Evolutionary conservation across 2,888 invertebrate genomes (phyloP).

Genomic region (Noctua pronuba): DNA sequence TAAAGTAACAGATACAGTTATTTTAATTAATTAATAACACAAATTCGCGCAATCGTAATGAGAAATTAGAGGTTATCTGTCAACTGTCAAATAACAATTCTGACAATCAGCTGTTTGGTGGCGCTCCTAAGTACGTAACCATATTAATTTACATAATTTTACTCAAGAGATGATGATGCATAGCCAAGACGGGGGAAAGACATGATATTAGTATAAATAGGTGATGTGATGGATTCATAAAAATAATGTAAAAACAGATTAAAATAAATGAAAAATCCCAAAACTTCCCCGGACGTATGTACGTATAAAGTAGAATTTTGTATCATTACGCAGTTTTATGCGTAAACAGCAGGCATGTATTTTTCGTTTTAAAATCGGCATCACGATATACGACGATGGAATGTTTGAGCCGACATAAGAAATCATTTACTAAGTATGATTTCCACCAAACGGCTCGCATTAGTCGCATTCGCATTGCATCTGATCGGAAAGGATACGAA

Average conservation of each 20-base stretch:
- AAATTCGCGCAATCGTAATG: background rate
- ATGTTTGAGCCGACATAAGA: background rate
- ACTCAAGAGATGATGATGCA: background rate
- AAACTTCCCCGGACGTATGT: background rate
- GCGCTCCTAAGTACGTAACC: background rate
- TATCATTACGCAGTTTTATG: background rate
- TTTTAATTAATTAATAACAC: background rate
- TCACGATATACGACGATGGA: background rate
- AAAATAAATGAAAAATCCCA: background rate
- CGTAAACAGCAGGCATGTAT: too few species aligned
- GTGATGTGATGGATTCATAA: background rate
- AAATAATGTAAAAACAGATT: background rate
- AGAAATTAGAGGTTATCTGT: constrained; percentile 49
- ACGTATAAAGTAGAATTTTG: background rate
- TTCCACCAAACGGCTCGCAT: too few species aligned
- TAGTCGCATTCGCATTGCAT: too few species aligned
- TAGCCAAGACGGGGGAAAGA: background rate
- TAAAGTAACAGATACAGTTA: background rate
- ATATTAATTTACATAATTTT: background rate
- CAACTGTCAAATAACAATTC: constrained; percentile 17
- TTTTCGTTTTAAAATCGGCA: background rate
- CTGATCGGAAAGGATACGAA: too few species aligned
- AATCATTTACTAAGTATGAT: background rate
- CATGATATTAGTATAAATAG: background rate
- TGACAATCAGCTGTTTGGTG: constrained; percentile 38